Base-by-base conservation (phyloP, 2,113 vertebrate species). In the Leiothrix lutea region DNA sequence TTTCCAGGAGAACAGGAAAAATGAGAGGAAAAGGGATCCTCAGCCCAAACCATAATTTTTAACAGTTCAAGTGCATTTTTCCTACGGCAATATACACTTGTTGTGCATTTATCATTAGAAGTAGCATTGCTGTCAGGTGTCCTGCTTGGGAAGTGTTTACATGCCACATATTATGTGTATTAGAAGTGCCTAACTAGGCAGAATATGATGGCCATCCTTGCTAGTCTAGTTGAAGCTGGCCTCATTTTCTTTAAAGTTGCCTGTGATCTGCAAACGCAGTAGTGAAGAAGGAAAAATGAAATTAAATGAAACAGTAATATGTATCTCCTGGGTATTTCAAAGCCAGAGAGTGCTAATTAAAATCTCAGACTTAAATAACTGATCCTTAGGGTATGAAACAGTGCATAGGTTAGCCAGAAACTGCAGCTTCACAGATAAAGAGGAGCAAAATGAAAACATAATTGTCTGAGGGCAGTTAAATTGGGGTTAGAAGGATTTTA, bases 321-420 rank as follows among this genome's bases (percentile, higher is more conserved):
- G 2, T 92, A 42, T 90, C 88, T 82, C 74, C 69, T 72, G 80
- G 62, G 67, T 91, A 91, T 94, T 89, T 89, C 80, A 89, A 94
- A 87, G 54, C 77, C 54, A 79, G 62, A 66, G 56, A 91, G 17
- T 3, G 1, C 74, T 97, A 94, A 97, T 96, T 96, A 97, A 94
- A 93, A 80, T 86, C 56, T 96, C 57, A 80, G 29, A 26, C 57
- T 95, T 86, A 83, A 74, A 42, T 69, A 91, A 89, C 45, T 51
- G 24, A 48, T 82, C 51, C 65, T 91, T 44, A 26, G 26, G 38
- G 29, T 84, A 69, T 62, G 56, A 72, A 95, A 72, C 42, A 72
- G 60, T 36, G n/a, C 50, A 62, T 40, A 71, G 45, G 62, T 80
- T 95, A 93, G 33, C 58, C 72, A 71, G 79, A 92, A 90, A 61